Conservation (phyloP, 2,113 vertebrate genomes). For the Callipepla squamata region DNA sequence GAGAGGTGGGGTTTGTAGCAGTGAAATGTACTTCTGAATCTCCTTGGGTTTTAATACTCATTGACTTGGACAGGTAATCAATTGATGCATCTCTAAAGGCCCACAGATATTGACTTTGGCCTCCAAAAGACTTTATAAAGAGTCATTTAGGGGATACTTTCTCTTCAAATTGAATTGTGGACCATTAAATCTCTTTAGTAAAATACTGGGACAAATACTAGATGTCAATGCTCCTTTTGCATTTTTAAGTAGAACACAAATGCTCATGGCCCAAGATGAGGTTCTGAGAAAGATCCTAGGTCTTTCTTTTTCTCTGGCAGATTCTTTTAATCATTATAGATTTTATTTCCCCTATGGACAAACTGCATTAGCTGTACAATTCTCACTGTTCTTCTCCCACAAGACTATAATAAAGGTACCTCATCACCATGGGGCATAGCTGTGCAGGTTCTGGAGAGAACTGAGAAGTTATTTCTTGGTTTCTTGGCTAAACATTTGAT, state of each 20-base stretch:
- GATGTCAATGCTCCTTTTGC: conserved; percentile 52
- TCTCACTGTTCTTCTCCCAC: background rate
- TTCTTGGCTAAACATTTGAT: background rate
- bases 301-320: conserved; percentile 23
- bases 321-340: conserved; percentile 71
- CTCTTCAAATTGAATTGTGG: conserved; percentile 80
- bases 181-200: conserved; percentile 77
- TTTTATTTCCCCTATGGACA: conserved; percentile 59
- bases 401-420: background rate
- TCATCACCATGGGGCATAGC: background rate
- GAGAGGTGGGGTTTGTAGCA: conserved; percentile 44
- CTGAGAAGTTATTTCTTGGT: background rate
- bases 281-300: conserved; percentile 7
- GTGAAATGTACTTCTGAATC: conserved; percentile 52
- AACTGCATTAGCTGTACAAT: conserved; percentile 31
- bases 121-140: conserved; percentile 79
- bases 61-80: conserved; percentile 80
- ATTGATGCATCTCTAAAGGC: conserved; percentile 75
- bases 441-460: background rate
- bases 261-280: background rate
- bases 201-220: conserved; percentile 68
- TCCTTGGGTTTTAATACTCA: conserved; percentile 75
- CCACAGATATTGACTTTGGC: conserved; percentile 76
- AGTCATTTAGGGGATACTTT: conserved; percentile 75
- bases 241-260: conserved; percentile 72